Evolutionary conservation across 2,888 invertebrate species (phyloP), one percentile per base, ranked within the genome.

Genomic region (Athripsodes cinereus): DNA sequence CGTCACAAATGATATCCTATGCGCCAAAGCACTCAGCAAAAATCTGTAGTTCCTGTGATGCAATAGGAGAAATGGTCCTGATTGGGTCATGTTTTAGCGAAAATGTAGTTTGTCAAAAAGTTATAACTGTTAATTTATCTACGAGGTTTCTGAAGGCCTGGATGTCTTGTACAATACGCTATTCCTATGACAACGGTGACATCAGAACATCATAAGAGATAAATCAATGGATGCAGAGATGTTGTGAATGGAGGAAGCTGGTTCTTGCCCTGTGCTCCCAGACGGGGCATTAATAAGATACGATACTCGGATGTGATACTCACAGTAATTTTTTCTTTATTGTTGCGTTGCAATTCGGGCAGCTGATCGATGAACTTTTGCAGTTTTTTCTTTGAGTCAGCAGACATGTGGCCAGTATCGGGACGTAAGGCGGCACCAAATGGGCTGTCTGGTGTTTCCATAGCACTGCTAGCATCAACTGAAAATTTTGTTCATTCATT

Each of bases 371-470:
- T 77, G 3, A 75, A 65, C 52, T 66, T 65, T 75, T 74, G 77
- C 18, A 78, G 70, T 0, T 74, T 67, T 63, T 77, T 77, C 16
- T 78, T 63, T 0, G 76, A 71, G 40, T 72, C 74, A 0, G 76
- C 74, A 1, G 78, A 76, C 63, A 79, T 66, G 0, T 71, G 64
- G 0, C 69, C 74, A 1, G 71, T 65, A 16, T 72, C 76, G 0
- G 76, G 76, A 0, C 74, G 65, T 0, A 79, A 64, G 2, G 71
- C 72, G 0, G 74, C 74, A 1, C 78, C 78, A 66, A 77, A 78
- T 3, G 69, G 74, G 52, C 77, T 78, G 66, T 76, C 78, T 5
- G 79, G 79, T 0, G 78, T 79, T 1, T n/a, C n/a, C n/a, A n/a
- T n/a, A 64, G 66, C 52, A 57, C 52, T 3, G 47, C 5, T 26